Evolutionary conservation across 2,113 vertebrate species (phyloP), one percentile per base, ranked within the genome.

Genomic region (Protomyctophum bolini): DNA sequence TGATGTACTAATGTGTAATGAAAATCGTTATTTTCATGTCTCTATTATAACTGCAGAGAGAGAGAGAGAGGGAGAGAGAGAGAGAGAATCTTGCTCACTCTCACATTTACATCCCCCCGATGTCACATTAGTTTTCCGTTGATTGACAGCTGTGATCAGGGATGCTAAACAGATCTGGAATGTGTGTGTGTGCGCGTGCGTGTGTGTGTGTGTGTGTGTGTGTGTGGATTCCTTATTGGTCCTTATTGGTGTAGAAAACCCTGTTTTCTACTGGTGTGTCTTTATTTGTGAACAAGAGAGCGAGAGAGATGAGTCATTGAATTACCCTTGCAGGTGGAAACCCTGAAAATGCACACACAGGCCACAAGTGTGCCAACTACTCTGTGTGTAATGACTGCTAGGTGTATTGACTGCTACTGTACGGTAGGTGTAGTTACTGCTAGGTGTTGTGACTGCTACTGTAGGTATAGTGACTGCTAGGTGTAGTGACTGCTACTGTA

Each of bases 261-360:
- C 21, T 70, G 73, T 79, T 52, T 85, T 81, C 62, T 29, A 61
- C 54, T 63, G 8, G 2, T 60, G 58, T 47, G 46, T 63, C 46
- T 64, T 79, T 68, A 68, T 75, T 76, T 52, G 47, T 12, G 45
- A 67, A 9, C 51, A 21, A 59, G 11, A 59, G 62, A 77, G 70
- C 54, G 11, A 59, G 62, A 77, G 70, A 54, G 64, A 45, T 91
- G 86, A 89, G 82, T 89, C 86, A 89, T 84, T 87, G 85, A 83
- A 83, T 88, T 84, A 86, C 73, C 75, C 83, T 86, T 72, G 91
- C 79, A 89, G 84, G 83, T 92, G 89, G 87, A 91, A 91, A 78
- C 85, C 83, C 89, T 90, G 76, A 78, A 79, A 87, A 82, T 47
- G 71, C 76, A 79, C 41, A 52, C 46, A 45, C 66, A 64, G 76